Conservation (phyloP, 1,140 invertebrate genomes). For the Globodera rostochiensis region DNA sequence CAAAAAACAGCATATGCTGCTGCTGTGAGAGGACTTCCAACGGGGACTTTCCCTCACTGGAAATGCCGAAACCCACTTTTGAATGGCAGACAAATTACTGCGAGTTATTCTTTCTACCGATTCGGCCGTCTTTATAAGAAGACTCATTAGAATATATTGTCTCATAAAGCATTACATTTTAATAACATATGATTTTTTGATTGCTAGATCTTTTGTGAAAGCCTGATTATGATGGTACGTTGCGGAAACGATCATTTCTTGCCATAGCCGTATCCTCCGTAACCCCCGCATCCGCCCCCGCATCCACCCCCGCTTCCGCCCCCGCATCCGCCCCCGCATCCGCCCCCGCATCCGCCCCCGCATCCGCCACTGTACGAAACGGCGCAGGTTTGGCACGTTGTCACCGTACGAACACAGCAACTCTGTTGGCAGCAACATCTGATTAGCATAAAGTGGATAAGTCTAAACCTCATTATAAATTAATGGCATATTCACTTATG, state of each 20-base stretch:
- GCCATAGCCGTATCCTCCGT: constrained; percentile 6
- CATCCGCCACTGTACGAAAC: constrained; percentile 12
- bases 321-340: background rate
- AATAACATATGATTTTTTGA: background rate
- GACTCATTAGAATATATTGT: background rate
- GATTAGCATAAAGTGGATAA: background rate
- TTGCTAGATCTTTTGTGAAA: background rate
- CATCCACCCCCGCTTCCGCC: no score
- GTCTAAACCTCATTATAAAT: background rate
- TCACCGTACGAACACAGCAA: constrained; percentile 20
- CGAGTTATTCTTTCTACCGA: constrained; percentile 11
- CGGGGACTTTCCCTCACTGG: no score
- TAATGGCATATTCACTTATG: background rate
- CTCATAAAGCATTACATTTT: constrained; percentile 5
- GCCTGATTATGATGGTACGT: background rate
- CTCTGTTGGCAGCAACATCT: background rate
- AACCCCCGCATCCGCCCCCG: background rate
- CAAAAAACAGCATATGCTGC: no score
- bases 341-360: background rate
- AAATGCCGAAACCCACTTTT: background rate
- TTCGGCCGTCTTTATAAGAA: background rate
- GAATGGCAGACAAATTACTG: background rate
- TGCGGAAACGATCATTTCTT: constrained; percentile 8
- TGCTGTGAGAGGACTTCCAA: no score
- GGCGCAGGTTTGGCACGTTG: constrained; percentile 10